Percentiles rank a stretch among this genome's conserved stretches.
phyloP scores from a whole-genome alignment of 2,888 invertebrate genomes.

The Trichogramma dendrolimi region DNA sequence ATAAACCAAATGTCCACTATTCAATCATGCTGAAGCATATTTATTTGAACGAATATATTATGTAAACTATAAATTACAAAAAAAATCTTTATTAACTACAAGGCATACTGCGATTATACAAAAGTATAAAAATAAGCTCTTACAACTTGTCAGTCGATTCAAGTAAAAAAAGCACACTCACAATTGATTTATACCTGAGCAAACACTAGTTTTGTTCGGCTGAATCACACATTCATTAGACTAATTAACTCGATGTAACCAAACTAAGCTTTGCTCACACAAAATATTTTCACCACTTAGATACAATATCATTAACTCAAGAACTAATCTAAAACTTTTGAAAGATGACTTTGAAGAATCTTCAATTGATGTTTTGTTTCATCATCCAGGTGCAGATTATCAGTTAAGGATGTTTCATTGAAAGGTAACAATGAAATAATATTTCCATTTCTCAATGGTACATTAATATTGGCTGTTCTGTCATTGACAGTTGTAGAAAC shows the following conservation, averaged over 20 bases:
- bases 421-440: slow-evolving; percentile 62
- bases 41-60: not conserved
- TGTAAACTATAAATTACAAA: not conserved
- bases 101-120: slow-evolving; percentile 2
- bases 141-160: slow-evolving; percentile 1
- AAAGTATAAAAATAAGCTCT: slow-evolving; percentile 15
- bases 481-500: slow-evolving; percentile 54
- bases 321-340: slow-evolving; percentile 36
- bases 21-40: not conserved
- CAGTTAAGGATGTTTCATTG: slow-evolving; percentile 46
- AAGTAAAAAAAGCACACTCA: not conserved
- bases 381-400: slow-evolving; percentile 51
- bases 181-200: slow-evolving; percentile 1
- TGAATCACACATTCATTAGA: slow-evolving; percentile 7
- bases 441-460: slow-evolving; percentile 62
- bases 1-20: too few species aligned
- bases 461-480: slow-evolving; percentile 63
- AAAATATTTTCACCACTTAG: slow-evolving; percentile 2
- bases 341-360: slow-evolving; percentile 41
- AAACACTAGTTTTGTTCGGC: slow-evolving; percentile 1
- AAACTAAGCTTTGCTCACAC: not conserved
- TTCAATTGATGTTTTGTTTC: slow-evolving; percentile 42
- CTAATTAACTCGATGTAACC: not conserved
- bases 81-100: slow-evolving; percentile 8
- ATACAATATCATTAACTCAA: slow-evolving; percentile 1